Evolutionary conservation across 2,797 vertebrate species (phyloP), one percentile per base, ranked within the genome.

Genomic region (Dendrocincla tyrannina): DNA sequence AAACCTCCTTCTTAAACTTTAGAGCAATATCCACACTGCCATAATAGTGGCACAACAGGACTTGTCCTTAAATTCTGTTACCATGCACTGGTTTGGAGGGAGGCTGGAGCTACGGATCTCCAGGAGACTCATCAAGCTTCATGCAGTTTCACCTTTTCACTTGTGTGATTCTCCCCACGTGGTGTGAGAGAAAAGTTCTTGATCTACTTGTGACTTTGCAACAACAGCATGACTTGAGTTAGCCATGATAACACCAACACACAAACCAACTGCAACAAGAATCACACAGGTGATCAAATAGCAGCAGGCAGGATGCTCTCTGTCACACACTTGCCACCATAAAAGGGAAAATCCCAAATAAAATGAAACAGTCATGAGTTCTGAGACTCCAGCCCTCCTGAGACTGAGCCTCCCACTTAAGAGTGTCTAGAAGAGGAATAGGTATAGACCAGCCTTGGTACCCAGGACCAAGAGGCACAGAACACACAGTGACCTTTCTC

Each of bases 271-370:
- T 18, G 49, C 4, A 37, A 74, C 44, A 17, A 80, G 35, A 69
- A n/a, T 4, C 28, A 9, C 24, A 39, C 22, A 37, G 2, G 7
- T 1, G 32, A 59, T 2, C 30, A 33, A 47, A 60, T 0, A 24
- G 33, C 37, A 85, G 42, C n/a, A 59, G 10, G 18, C 5, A 23
- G 63, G 32, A 74, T 46, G 25, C 35, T 50, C n/a, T 67, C 9
- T 3, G 2, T 25, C 3, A 0, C 13, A 15, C 46, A 46, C 28
- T 58, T 39, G 17, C 3, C 49, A 59, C 11, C 41, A 68, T 8
- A 7, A 14, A 32, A 13, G 10, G 17, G 39, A 17, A 56, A 50
- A n/a, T 22, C 5, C 22, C 41, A 6, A 24, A 47, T n/a, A 55
- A 74, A 58, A 23, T 2, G 18, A 70, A 47, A 7, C 13, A 55